Conservation (phyloP, 2,113 vertebrate genomes). For the Ursus arctos region DNA sequence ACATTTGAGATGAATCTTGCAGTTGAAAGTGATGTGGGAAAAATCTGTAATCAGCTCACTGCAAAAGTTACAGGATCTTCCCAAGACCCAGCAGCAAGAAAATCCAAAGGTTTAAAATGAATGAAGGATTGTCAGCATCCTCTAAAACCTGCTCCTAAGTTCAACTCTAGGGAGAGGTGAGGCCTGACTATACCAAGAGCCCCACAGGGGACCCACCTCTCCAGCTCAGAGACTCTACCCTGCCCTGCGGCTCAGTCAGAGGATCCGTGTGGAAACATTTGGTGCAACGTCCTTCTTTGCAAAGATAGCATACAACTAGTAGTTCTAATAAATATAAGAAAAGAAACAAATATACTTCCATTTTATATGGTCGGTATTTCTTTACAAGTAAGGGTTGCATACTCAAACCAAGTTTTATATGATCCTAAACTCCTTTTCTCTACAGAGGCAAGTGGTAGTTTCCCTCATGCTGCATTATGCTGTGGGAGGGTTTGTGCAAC, state of each 20-base stretch:
- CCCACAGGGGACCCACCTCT: not conserved
- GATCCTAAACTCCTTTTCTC: not conserved
- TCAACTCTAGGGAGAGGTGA: constrained; percentile 3
- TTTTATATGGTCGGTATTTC: not conserved
- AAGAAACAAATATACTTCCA: not conserved
- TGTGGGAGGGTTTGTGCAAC: constrained; percentile 6
- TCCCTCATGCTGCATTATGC: not conserved
- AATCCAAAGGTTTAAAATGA: not conserved
- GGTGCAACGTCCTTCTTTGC: not conserved
- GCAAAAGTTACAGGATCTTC: not conserved
- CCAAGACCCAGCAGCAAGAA: constrained; percentile 5
- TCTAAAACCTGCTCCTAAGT: not conserved
- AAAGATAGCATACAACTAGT: not conserved
- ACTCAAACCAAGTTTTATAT: not conserved
- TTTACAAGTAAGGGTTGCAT: not conserved
- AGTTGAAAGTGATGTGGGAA: not conserved
- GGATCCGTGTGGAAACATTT: not conserved
- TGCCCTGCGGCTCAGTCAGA: not conserved
- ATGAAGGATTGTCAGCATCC: not conserved
- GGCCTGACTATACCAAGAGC: not conserved
- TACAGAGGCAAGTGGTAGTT: constrained; percentile 23
- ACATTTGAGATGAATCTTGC: not conserved
- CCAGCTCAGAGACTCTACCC: not conserved
- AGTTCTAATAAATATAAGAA: constrained; percentile 25
- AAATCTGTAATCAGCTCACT: not conserved